Conservation (phyloP, 2,888 invertebrate species). For the Timema podura region DNA sequence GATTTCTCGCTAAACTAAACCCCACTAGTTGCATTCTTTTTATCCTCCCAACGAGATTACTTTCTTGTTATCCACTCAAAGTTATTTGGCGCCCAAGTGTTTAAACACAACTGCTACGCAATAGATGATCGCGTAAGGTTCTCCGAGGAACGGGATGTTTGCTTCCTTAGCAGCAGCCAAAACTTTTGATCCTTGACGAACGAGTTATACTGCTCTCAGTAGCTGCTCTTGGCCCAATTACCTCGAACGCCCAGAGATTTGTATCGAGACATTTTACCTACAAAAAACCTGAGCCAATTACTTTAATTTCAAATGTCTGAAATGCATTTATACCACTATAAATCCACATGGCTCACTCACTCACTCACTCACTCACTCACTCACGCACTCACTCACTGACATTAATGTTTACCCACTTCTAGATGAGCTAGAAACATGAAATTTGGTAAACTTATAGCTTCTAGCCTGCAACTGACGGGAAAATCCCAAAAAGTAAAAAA, state of each 20-base stretch:
- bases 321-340: too few species aligned
- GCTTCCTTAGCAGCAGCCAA: background rate
- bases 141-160: background rate
- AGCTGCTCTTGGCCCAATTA: background rate
- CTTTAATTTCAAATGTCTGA: too few species aligned
- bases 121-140: background rate
- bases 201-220: background rate
- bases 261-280: background rate
- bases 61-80: background rate
- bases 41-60: background rate
- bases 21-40: background rate
- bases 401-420: too few species aligned
- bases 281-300: background rate
- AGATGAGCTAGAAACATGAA: too few species aligned
- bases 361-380: too few species aligned
- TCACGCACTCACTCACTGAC: too few species aligned
- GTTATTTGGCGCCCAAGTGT: background rate
- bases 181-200: background rate
- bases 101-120: background rate
- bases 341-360: too few species aligned
- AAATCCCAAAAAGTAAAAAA: too few species aligned
- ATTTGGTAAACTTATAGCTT: too few species aligned
- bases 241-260: background rate
- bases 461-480: too few species aligned
- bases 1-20: conserved; percentile 6